phyloP scores from a whole-genome alignment of 2,888 invertebrate species.

The Magallana nippona region DNA sequence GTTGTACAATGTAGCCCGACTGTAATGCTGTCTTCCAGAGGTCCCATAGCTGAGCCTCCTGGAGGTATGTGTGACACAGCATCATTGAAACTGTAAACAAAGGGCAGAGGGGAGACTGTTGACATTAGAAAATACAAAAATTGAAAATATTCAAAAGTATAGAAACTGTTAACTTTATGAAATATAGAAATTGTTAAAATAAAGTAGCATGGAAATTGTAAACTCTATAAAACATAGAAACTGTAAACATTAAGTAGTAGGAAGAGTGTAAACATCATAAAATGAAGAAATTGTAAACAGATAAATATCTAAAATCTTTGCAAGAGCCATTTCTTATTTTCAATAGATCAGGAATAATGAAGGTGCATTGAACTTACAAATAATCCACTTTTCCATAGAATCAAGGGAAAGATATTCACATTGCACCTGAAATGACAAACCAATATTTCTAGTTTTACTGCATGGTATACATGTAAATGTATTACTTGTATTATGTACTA shows the following conservation, averaged over 20 bases:
- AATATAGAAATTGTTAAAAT: too few relatives aligned
- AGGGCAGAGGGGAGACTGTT: not conserved
- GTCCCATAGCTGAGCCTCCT: conserved; percentile 86
- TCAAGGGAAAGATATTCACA: conserved; percentile 98
- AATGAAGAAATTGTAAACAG: too few relatives aligned
- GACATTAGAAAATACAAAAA: not conserved
- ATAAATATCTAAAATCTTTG: too few relatives aligned
- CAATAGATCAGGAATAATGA: not conserved
- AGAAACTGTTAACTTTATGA: too few relatives aligned
- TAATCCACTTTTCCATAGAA: conserved; percentile 97
- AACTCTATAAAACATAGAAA: too few relatives aligned
- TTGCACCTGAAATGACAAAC: conserved; percentile 85
- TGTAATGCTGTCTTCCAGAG: conserved; percentile 96
- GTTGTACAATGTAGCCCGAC: conserved; percentile 94
- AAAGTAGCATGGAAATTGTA: too few relatives aligned
- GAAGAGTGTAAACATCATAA: too few relatives aligned
- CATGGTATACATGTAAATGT: too few relatives aligned
- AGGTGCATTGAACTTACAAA: conserved; percentile 83
- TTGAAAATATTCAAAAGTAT: too few relatives aligned
- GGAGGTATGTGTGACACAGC: conserved; percentile 91
- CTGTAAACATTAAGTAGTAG: too few relatives aligned
- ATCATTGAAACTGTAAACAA: conserved; percentile 88
- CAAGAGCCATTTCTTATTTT: too few relatives aligned
- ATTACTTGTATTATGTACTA: too few relatives aligned
- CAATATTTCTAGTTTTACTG: not conserved